A percentile compares a stretch with the other conserved stretches of the same genome.
These are phyloP conservation scores for Gavialis gangeticus DNA, from an alignment of 2,113 vertebrate species.

Conservation along the genomic window DNA sequence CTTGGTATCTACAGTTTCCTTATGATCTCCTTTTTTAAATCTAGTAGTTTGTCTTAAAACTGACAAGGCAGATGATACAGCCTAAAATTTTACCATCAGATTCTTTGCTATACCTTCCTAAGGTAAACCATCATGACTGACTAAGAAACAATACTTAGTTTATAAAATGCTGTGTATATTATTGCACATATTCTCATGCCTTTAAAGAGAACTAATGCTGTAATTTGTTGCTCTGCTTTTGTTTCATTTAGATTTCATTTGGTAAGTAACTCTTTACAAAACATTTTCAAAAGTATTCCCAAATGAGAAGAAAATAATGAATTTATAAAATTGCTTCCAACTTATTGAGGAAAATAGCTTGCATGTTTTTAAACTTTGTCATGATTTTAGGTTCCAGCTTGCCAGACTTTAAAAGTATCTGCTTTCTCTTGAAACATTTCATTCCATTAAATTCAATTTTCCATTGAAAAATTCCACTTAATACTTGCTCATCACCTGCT, in stretches of 20 bases:
- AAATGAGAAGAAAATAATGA: background rate
- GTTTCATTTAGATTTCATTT: background rate
- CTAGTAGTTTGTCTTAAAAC: constrained; percentile 57
- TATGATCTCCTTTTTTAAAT: constrained; percentile 39
- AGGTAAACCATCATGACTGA: constrained; percentile 30
- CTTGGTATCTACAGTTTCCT: constrained; percentile 62
- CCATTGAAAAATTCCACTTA: too few species aligned
- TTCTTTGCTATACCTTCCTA: constrained; percentile 26
- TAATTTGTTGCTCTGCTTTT: background rate
- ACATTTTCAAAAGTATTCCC: background rate
- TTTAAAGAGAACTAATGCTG: background rate
- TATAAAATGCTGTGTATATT: background rate
- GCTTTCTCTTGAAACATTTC: background rate
- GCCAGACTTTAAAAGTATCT: background rate
- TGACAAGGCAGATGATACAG: constrained; percentile 29
- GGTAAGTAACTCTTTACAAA: background rate
- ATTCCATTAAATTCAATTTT: too few species aligned
- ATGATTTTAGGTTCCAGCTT: background rate
- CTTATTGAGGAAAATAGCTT: background rate
- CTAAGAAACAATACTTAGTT: background rate
- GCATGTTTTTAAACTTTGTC: background rate
- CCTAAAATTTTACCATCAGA: background rate
- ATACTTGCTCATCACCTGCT: too few species aligned
- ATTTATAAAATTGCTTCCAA: background rate
- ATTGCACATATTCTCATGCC: background rate